Base-by-base conservation (phyloP, 2,888 invertebrate genomes). In the Dione vanillae region DNA sequence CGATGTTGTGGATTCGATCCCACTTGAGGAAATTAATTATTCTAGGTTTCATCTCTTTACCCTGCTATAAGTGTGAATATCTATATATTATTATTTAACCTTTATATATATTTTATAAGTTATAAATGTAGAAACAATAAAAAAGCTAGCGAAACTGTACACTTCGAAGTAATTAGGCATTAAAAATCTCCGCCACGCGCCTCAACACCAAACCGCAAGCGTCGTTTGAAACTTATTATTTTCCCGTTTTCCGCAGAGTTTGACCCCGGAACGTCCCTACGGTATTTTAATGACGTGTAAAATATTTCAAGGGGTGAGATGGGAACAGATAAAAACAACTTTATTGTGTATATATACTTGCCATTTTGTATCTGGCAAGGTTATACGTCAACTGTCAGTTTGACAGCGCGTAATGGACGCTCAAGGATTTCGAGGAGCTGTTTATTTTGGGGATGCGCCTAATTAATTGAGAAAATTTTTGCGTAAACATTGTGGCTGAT, bases 211-310 rank as follows among this genome's bases (percentile, higher is more conserved):
- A 70, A 77, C 78, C 75, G 51, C 75, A 77, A 74, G 73, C 75
- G 20, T 41, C 51, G 64, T 64, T 64, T 69, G 71, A 68, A 74
- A 75, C 80, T 80, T 81, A 86, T 88, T 86, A 88, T 86, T 88
- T 87, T 85, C 84, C 84, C 84, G 82, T 85, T 89, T 89, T 90
- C 87, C 88, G 85, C 87, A 86, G 85, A 80, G 82, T 86, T 86
- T 88, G 88, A 87, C 85, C 88, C 82, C 81, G 72, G 54, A 67
- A 49, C 76, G 75, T 78, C 80, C 82, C 83, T 72, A 74, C 72
- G 75, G 78, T 78, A 82, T 82, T 79, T 82, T 89, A 89, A 90
- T 89, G 88, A 88, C 82, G 86, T 90, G 89, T 89, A 85, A 89
- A 89, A 85, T 85, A 87, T 82, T 82, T 76, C 73, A 76, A 76